Conservation (phyloP, 2,797 vertebrate species). For the Mormyrus hasselquistii region DNA sequence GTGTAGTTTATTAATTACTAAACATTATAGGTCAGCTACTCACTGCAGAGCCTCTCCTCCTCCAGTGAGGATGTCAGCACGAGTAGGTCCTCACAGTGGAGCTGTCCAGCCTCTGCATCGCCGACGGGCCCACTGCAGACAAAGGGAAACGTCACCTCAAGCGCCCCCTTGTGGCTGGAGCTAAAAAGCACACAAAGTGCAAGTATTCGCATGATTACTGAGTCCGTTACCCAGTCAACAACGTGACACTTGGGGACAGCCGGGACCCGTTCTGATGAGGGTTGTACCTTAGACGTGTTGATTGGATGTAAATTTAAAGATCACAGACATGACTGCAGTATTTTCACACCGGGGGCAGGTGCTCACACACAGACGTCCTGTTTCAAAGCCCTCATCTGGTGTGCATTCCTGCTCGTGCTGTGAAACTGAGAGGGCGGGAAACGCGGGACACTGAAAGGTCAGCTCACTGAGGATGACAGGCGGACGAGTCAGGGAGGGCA, state of each 20-base stretch:
- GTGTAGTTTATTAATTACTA: background rate
- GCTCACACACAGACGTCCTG: background rate
- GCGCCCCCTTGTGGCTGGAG: background rate
- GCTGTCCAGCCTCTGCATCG: conserved; percentile 96
- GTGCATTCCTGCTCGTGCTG: background rate
- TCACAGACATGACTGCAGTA: background rate
- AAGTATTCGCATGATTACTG: background rate
- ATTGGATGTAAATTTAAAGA: background rate
- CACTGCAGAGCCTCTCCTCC: conserved; percentile 80
- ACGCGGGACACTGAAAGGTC: background rate
- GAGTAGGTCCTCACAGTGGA: conserved; percentile 99
- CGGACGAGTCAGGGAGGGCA: background rate
- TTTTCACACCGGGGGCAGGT: conserved; percentile 27
- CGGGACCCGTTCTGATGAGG: background rate
- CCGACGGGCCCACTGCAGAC: conserved; percentile 80
- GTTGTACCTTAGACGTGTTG: background rate
- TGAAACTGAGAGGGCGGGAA: background rate
- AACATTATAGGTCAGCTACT: conserved; percentile 52
- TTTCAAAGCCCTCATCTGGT: background rate
- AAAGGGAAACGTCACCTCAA: conserved; percentile 35
- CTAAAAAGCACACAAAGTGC: background rate
- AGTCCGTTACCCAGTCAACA: background rate
- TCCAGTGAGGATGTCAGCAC: conserved; percentile 83
- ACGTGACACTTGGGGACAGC: background rate
- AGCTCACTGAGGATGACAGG: conserved; percentile 21